Conservation (phyloP, 2,113 vertebrate species). For the Ranitomeya imitator region DNA sequence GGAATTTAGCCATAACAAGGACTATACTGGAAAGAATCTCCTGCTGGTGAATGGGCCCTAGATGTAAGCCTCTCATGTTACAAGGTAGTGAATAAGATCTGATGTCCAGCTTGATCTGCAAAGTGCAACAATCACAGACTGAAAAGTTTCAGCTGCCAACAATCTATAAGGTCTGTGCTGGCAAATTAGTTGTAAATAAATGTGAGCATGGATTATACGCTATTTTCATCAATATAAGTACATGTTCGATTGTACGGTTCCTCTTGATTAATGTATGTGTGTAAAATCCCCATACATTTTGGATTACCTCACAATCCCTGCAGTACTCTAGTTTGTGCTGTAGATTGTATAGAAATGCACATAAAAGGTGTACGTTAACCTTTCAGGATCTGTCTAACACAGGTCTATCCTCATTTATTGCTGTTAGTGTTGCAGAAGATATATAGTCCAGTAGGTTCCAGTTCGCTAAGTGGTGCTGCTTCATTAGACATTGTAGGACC, state of each 20-base stretch:
- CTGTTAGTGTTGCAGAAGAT: conserved; percentile 33
- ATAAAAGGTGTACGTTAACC: conserved; percentile 37
- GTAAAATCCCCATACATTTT: conserved; percentile 49
- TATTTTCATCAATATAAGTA: conserved; percentile 43
- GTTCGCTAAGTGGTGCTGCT: conserved; percentile 46
- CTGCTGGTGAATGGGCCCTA: conserved; percentile 75
- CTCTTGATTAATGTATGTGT: conserved; percentile 42
- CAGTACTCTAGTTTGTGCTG: conserved; percentile 53
- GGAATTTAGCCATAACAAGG: conserved; percentile 79
- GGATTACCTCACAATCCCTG: conserved; percentile 46
- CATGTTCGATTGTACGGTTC: conserved; percentile 47
- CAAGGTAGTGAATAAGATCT: conserved; percentile 66
- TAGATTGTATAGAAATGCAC: conserved; percentile 50
- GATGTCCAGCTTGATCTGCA: conserved; percentile 54
- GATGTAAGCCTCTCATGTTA: conserved; percentile 64
- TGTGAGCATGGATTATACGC: conserved; percentile 52
- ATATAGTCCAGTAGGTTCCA: conserved; percentile 36
- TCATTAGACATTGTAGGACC: not conserved
- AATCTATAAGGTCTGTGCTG: conserved; percentile 36
- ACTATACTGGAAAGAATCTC: conserved; percentile 77
- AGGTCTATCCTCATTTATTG: conserved; percentile 35
- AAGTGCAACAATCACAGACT: conserved; percentile 47
- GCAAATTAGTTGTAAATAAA: conserved; percentile 52
- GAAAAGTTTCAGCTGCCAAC: conserved; percentile 28
- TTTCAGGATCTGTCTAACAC: conserved; percentile 27